Evolutionary conservation across 2,797 vertebrate species (phyloP).

Genomic region (Siniperca scherzeri): DNA sequence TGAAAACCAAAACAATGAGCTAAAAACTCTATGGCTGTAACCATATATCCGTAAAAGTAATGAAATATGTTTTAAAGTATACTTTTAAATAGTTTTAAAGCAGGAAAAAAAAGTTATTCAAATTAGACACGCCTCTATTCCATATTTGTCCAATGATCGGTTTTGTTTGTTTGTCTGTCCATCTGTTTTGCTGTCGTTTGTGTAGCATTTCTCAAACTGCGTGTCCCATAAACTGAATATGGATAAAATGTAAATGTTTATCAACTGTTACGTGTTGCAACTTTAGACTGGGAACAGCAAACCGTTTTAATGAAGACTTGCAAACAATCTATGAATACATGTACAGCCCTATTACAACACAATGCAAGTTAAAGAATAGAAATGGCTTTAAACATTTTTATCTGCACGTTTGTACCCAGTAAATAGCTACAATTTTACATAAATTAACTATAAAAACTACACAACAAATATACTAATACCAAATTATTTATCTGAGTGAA

Average conservation of each 20-base stretch:
- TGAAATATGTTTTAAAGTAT: not conserved
- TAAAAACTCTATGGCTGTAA: not conserved
- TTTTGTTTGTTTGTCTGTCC: not conserved
- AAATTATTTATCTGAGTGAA: not conserved
- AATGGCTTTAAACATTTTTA: not conserved
- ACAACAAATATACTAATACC: not conserved
- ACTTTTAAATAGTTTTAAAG: too few relatives aligned
- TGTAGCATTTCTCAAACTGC: not conserved
- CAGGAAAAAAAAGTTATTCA: not conserved
- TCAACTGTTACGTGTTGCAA: not conserved
- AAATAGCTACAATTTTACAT: not conserved
- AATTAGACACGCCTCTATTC: not conserved
- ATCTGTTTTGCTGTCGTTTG: not conserved
- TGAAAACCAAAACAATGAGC: not conserved
- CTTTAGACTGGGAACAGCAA: not conserved
- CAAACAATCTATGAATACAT: not conserved
- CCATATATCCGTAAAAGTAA: too few relatives aligned
- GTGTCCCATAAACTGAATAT: not conserved
- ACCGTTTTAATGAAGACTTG: not conserved
- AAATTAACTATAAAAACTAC: not conserved
- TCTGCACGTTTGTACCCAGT: not conserved
- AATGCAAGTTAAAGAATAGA: not conserved
- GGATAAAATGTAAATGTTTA: constrained; percentile 5
- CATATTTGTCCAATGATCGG: not conserved
- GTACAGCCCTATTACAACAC: not conserved